Evolutionary conservation across 2,113 vertebrate species (phyloP).

Genomic region (Rattus rattus): DNA sequence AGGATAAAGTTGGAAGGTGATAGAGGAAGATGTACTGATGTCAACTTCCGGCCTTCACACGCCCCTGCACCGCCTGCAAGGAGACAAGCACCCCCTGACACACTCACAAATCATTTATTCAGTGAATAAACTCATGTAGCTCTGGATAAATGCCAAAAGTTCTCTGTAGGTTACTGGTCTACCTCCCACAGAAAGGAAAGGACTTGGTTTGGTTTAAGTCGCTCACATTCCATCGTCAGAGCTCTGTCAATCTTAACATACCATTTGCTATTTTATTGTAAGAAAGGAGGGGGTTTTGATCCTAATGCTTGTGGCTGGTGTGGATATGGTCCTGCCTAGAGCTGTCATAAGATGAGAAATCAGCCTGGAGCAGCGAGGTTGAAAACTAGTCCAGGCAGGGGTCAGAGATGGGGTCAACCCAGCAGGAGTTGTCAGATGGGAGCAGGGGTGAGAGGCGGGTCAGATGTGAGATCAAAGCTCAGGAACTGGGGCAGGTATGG

Average conservation of each 20-base stretch:
- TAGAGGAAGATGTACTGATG: neutral
- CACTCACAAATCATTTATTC: neutral
- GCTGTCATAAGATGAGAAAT: slow-evolving; percentile 66
- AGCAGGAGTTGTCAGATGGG: slow-evolving; percentile 77
- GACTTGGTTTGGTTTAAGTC: slow-evolving; percentile 24
- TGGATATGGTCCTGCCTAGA: slow-evolving; percentile 40
- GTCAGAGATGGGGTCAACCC: slow-evolving; percentile 80
- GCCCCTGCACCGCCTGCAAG: neutral
- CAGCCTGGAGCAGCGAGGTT: slow-evolving; percentile 62
- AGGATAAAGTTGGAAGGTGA: neutral
- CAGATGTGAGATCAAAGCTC: slow-evolving; percentile 80
- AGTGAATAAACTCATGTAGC: neutral
- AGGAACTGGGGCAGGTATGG: slow-evolving; percentile 78
- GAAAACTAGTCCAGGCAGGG: slow-evolving; percentile 66
- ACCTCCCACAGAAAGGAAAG: neutral
- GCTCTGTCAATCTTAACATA: slow-evolving; percentile 12
- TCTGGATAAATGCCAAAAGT: neutral
- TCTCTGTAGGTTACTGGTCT: slow-evolving; percentile 28
- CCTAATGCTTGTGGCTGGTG: slow-evolving; percentile 1
- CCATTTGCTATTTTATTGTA: slow-evolving; percentile 6
- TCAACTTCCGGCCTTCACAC: neutral
- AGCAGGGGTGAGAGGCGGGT: slow-evolving; percentile 80
- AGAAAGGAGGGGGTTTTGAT: slow-evolving; percentile 32
- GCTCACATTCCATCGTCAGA: slow-evolving; percentile 10
- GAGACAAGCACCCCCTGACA: neutral